A percentile compares a stretch with the other conserved stretches of the same genome.
phyloP scores from a whole-genome alignment of 2,797 vertebrate genomes.

The Acrocephalus scirpaceus region DNA sequence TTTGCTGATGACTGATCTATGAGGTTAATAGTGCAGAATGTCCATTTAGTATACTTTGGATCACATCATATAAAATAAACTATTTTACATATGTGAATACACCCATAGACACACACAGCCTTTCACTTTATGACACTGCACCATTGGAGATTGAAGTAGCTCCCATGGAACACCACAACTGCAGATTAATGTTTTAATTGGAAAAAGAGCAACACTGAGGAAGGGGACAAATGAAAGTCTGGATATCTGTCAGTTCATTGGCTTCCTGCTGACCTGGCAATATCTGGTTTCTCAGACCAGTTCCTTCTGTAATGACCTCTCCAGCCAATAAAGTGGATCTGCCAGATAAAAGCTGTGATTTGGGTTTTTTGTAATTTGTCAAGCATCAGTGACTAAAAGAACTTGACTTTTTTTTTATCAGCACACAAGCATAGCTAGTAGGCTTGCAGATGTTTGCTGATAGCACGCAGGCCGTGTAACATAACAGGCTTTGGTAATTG shows the following conservation, averaged over 20 bases:
- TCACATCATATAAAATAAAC: background rate
- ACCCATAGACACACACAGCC: accelerated
- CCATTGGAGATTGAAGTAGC: no score
- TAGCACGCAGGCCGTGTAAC: background rate
- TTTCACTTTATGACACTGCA: background rate
- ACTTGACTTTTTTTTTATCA: constrained; percentile 14
- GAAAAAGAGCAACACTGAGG: background rate
- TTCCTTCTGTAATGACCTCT: background rate
- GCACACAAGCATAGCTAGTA: background rate
- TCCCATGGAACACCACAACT: no score
- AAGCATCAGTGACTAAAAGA: background rate
- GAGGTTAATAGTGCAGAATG: background rate
- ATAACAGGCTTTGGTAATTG: background rate
- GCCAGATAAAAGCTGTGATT: constrained; percentile 13
- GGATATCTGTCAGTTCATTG: background rate
- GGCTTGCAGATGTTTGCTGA: constrained; percentile 12
- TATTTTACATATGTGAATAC: background rate
- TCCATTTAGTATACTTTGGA: background rate
- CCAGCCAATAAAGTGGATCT: background rate
- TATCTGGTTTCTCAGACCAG: background rate
- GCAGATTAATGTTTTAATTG: background rate
- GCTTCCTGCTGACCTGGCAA: constrained; percentile 11
- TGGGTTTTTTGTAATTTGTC: background rate
- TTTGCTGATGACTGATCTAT: background rate
- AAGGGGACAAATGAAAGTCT: background rate